Evolutionary conservation across 2,113 vertebrate genomes (phyloP).

Genomic region (Pao palembangensis): DNA sequence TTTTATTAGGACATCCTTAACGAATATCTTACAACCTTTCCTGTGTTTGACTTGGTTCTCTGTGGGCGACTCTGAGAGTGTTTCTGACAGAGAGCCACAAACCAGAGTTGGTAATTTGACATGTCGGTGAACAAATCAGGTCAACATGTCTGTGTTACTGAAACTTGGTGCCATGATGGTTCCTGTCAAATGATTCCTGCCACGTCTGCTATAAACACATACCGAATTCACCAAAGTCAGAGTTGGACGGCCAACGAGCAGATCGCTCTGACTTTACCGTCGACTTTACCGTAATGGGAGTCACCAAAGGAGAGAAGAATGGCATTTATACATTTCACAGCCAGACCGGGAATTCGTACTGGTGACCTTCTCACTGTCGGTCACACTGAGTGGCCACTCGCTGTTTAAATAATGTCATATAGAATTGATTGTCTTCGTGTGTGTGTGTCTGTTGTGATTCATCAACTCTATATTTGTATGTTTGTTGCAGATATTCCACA

Average conservation of each 20-base stretch:
- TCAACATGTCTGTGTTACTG: no score
- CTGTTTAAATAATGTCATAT: constrained; percentile 34
- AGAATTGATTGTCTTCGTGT: constrained; percentile 25
- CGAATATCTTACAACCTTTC: constrained; percentile 33
- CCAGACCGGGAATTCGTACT: constrained; percentile 22
- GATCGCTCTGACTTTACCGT: background rate
- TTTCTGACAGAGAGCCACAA: constrained; percentile 26
- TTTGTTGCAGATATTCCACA: background rate
- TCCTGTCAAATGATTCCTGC: no score
- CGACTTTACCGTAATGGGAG: constrained; percentile 2
- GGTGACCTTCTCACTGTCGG: constrained; percentile 30
- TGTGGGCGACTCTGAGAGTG: constrained; percentile 13
- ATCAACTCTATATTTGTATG: background rate
- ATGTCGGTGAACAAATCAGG: constrained; percentile 3
- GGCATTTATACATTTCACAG: constrained; percentile 24
- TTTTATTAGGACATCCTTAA: constrained; percentile 55
- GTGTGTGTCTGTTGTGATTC: background rate
- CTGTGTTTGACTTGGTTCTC: constrained; percentile 35
- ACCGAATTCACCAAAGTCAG: no score
- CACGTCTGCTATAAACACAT: no score
- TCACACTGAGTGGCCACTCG: constrained; percentile 24
- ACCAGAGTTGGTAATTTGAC: background rate
- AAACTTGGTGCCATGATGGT: no score
- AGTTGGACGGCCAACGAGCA: no score
- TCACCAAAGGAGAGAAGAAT: constrained; percentile 18